Conservation (phyloP, 2,113 vertebrate genomes). For the Hippocampus comes region DNA sequence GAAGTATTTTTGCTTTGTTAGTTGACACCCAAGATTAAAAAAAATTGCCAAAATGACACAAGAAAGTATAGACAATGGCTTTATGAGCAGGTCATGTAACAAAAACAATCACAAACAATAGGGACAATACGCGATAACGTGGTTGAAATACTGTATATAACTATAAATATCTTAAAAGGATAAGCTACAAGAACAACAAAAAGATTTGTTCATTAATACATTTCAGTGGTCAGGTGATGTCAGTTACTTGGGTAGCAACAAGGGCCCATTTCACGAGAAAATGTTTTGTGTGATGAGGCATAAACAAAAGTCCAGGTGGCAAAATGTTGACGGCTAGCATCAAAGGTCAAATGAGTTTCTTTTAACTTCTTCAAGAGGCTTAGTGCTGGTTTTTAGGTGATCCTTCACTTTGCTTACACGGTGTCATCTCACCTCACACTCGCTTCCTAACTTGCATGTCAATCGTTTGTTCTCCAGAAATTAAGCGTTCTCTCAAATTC, state of each 20-base stretch:
- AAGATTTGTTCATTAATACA: conserved; percentile 47
- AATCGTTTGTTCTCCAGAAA: background rate
- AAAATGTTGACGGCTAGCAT: background rate
- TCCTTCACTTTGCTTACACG: background rate
- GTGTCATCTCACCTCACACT: background rate
- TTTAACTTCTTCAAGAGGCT: conserved; percentile 13
- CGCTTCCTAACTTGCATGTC: background rate
- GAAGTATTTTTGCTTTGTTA: too few relatives aligned
- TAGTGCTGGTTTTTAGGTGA: conserved; percentile 36
- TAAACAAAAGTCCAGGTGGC: background rate
- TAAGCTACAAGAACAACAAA: conserved; percentile 26
- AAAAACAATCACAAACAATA: conserved; percentile 53
- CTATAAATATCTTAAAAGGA: conserved; percentile 43
- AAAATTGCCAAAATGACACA: background rate
- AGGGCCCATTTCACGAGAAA: conserved; percentile 19
- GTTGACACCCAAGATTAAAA: too few relatives aligned
- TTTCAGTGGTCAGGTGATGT: conserved; percentile 50
- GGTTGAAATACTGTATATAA: conserved; percentile 19
- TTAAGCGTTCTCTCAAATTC: conserved; percentile 1
- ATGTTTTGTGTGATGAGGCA: background rate
- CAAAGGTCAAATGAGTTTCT: conserved; percentile 2
- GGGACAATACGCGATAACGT: conserved; percentile 38
- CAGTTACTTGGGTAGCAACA: conserved; percentile 24
- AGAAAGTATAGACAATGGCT: conserved; percentile 40
- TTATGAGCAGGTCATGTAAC: conserved; percentile 51